Base-by-base conservation (phyloP, 2,113 vertebrate genomes). In the Myotis lucifugus region DNA sequence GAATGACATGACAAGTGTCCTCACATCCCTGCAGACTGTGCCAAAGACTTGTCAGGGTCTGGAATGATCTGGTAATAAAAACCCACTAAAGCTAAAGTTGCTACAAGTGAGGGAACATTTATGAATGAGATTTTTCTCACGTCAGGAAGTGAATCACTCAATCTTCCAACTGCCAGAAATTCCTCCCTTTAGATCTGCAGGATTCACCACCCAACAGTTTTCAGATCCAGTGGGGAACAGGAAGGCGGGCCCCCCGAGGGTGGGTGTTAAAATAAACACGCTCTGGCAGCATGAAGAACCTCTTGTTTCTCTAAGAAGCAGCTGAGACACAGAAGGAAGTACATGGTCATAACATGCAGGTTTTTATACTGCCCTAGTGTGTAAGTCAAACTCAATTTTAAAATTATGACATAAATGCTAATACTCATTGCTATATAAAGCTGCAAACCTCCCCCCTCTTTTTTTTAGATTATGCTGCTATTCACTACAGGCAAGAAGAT, bases 61-160 rank as follows among this genome's bases (percentile, higher is more conserved):
- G 25, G 54, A 92, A 61, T 15, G 54, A 88, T 27, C 21, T 56
- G 81, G 48, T 50, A 42, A 94, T 82, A 37, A 96, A 95, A 95
- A 76, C 15, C 9, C 29, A 76, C n/a, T 56, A 59, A 92, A 88
- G 56, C 66, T 87, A 40, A 96, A 93, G 69, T 90, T 73, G 61
- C 66, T 85, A 52, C 56, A 84, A 94, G 88, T 42, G 29, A 92
- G 67, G 81, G 29, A 61, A 96, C 61, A 90, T 88, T 85, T 92
- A 92, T 96, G 97, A 97, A 97, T 94, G 96, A 94, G 67, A 94
- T 78, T 93, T 93, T 85, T 90, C 93, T 90, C 74, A 93, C n/a
- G 64, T 69, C 77, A 79, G 92, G 73, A 96, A 96, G 50, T 92
- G 92, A 96, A 93, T 95, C 96, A 95, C 42, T 94, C 61, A 78